Base-by-base conservation (phyloP, 2,797 vertebrate species). In the Basileuterus tristriatus region DNA sequence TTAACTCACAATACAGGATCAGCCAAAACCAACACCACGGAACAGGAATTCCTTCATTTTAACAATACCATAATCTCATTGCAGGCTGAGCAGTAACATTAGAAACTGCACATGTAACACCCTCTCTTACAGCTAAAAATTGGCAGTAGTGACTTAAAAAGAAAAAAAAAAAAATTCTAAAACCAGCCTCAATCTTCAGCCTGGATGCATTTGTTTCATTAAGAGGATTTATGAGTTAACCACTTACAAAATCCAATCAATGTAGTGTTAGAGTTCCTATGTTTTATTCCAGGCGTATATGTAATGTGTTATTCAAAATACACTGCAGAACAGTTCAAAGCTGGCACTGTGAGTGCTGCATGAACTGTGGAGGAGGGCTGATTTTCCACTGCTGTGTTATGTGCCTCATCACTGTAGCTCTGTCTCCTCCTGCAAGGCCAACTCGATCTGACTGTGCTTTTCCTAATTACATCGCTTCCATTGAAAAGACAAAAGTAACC, bases 21-120 rank as follows among this genome's bases (percentile, higher is more conserved):
- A 95, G 96, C 97, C 97, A 97, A 96, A 94, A 98, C 47, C 94
- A 98, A 97, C 95, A 95, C 87, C 89, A 91, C 2, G 2, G 94
- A 96, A 97, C 96, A 98, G 97, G 98, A 98, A 98, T 97, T 96
- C 95, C 96, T 96, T 96, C 94, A 93, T 56, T 92, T 87, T 97
- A 97, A 98, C 97, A 97, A 97, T 97, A 68, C 92, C 41, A 86
- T 87, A 96, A 97, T 97, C 91, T 94, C 53, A 56, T 53, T 84
- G 94, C 39, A 89, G 87, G 53, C 93, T 94, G 76, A 83, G 88
- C 76, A 81, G 74, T 96, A 97, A 88, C 83, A 75, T 91, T 96
- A 93, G 78, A 87, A 87, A 91, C 56, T 41, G 37, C 43, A 81
- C 32, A 84, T 46, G 47, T 94, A 94, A 96, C 58, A 91, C 79